Conservation (phyloP, 2,113 vertebrate genomes). For the Nesospiza acunhae region DNA sequence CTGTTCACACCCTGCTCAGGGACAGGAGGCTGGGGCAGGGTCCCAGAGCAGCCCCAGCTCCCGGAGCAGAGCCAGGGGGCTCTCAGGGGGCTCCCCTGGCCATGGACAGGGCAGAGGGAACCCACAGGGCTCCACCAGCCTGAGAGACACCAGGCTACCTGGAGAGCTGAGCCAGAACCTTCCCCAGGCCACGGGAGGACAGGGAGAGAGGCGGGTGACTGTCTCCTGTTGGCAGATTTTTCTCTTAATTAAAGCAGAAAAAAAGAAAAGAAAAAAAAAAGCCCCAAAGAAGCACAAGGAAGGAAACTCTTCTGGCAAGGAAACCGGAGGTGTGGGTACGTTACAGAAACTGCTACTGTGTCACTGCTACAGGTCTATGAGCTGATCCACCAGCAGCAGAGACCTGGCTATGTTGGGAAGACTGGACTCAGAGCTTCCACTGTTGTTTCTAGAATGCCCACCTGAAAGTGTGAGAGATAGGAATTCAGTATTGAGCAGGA, state of each 20-base stretch:
- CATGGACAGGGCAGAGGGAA: slow-evolving; percentile 38
- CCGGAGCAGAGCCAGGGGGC: neutral
- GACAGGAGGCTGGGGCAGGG: slow-evolving; percentile 46
- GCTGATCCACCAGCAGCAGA: slow-evolving; percentile 99
- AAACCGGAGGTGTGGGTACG: slow-evolving; percentile 67
- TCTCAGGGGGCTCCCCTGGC: neutral
- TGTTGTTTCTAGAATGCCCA: slow-evolving; percentile 99
- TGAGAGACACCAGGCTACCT: slow-evolving; percentile 21
- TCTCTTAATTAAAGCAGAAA: neutral
- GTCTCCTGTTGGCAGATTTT: slow-evolving; percentile 59
- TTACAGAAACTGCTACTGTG: slow-evolving; percentile 81
- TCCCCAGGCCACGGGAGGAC: slow-evolving; percentile 29
- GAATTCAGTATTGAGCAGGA: slow-evolving; percentile 77
- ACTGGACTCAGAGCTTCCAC: slow-evolving; percentile 99
- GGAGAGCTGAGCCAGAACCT: slow-evolving; percentile 44
- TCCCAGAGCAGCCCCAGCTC: slow-evolving; percentile 2
- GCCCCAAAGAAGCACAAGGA: slow-evolving; percentile 61
- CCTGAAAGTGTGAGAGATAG: slow-evolving; percentile 92
- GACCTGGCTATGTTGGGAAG: slow-evolving; percentile 99
- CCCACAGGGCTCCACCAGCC: slow-evolving; percentile 13
- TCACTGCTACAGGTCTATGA: slow-evolving; percentile 98
- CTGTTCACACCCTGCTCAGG: slow-evolving; percentile 18
- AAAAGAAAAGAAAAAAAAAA: neutral
- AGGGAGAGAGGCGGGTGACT: slow-evolving; percentile 17
- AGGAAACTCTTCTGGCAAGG: slow-evolving; percentile 72